Percentiles rank a stretch among this genome's conserved stretches.
Evolutionary conservation across 2,888 invertebrate genomes (phyloP).

Genomic region (Ennomos erosarius): DNA sequence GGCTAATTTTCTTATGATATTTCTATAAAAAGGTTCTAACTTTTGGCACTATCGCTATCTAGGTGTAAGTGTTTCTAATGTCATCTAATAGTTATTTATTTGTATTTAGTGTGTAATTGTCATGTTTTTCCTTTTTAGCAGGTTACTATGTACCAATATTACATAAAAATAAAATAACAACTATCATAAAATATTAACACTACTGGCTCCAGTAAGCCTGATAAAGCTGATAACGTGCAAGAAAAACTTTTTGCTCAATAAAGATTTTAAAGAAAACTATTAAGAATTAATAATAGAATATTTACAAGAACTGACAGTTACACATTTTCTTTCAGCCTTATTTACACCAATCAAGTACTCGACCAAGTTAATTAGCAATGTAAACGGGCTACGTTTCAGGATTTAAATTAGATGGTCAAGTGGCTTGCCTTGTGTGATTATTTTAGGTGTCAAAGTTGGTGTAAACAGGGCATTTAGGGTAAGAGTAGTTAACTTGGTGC

Average conservation of each 20-base stretch:
- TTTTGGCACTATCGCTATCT: constrained; percentile 27
- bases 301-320: constrained; percentile 12
- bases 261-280: no score
- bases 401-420: background rate
- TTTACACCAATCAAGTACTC: constrained; percentile 19
- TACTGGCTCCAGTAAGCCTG: no score
- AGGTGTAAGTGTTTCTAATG: constrained; percentile 33
- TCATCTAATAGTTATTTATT: constrained; percentile 37
- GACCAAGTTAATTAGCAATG: constrained; percentile 2
- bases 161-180: no score
- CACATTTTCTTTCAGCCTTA: constrained; percentile 9
- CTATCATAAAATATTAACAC: no score
- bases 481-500: constrained; percentile 66
- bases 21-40: constrained; percentile 9
- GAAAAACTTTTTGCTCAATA: no score
- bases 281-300: no score
- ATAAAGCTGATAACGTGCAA: no score
- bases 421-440: no score
- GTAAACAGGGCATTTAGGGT: constrained; percentile 41
- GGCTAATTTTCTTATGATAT: constrained; percentile 29
- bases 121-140: background rate
- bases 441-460: constrained; percentile 1
- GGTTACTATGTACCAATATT: no score
- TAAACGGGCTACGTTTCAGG: constrained; percentile 2
- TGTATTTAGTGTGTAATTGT: constrained; percentile 24